These are phyloP conservation scores for Ophion obscuratus DNA, from an alignment of 2,888 invertebrate species.

Conservation along the genomic window DNA sequence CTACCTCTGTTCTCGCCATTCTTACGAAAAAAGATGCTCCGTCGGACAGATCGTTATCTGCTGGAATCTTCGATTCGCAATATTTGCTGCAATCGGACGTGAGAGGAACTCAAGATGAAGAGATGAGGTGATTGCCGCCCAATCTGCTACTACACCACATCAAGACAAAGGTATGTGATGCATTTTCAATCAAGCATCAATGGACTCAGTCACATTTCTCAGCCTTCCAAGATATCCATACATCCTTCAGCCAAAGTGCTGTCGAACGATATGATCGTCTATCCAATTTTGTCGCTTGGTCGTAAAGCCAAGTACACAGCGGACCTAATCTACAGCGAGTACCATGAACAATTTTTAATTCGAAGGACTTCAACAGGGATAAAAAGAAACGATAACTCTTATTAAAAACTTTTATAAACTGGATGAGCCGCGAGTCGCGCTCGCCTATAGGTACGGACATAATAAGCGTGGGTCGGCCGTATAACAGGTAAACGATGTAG, in stretches of 20 bases:
- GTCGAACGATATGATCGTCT: not conserved
- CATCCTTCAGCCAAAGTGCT: not conserved
- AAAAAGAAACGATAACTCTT: not conserved
- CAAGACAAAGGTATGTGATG: constrained; percentile 38
- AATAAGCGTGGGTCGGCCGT: constrained; percentile 30
- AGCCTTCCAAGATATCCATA: not conserved
- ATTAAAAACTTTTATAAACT: constrained; percentile 16
- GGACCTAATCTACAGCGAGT: not conserved
- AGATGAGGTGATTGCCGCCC: constrained; percentile 7
- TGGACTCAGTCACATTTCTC: not conserved
- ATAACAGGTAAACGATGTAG: constrained; percentile 27
- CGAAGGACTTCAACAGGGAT: not conserved
- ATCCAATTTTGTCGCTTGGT: not conserved
- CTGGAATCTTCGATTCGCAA: constrained; percentile 60
- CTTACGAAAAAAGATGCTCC: constrained; percentile 40
- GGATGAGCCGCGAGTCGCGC: constrained; percentile 30
- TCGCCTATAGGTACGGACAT: constrained; percentile 11
- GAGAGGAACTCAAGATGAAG: not conserved
- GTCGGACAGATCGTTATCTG: constrained; percentile 70
- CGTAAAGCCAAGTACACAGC: not conserved
- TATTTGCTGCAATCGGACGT: constrained; percentile 56
- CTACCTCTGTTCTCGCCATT: constrained; percentile 13
- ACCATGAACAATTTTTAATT: not conserved
- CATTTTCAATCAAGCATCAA: constrained; percentile 21
- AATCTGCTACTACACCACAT: constrained; percentile 20